Conservation (phyloP, 23 tunicate genomes). For the Clavelina lepadiformis region DNA sequence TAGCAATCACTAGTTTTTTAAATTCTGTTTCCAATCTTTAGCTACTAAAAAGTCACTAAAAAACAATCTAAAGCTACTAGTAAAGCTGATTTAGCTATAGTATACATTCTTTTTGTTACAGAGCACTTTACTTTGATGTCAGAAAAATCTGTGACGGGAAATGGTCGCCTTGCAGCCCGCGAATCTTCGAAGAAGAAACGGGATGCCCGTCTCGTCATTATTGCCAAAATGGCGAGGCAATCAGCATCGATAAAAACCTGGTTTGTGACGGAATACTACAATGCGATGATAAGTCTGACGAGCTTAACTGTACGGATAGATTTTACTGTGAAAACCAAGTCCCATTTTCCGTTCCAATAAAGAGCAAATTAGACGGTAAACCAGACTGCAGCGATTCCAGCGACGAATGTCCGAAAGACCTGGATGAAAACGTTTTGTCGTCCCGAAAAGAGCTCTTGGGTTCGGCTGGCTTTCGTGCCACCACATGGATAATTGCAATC, state of each 20-base stretch:
- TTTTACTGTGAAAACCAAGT: conserved; percentile 52
- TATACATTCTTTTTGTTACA: not conserved
- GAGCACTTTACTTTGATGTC: conserved; percentile 16
- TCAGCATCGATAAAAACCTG: conserved; percentile 52
- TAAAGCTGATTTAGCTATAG: too few species aligned
- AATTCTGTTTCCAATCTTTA: too few species aligned
- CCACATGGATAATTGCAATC: conserved; percentile 41
- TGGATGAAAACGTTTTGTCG: conserved; percentile 49
- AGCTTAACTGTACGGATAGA: conserved; percentile 28
- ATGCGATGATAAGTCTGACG: conserved; percentile 53
- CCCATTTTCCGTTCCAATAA: conserved; percentile 51
- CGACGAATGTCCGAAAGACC: conserved; percentile 74
- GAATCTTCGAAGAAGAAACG: conserved; percentile 45
- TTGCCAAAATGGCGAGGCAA: conserved; percentile 31
- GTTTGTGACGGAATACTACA: conserved; percentile 55
- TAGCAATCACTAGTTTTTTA: too few species aligned
- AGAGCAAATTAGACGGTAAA: conserved; percentile 43
- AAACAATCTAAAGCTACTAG: too few species aligned
- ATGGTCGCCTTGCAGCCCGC: conserved; percentile 48
- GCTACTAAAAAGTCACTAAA: too few species aligned
- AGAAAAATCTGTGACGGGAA: conserved; percentile 36
- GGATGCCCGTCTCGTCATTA: conserved; percentile 62
- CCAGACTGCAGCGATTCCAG: conserved; percentile 57
- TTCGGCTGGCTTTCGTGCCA: conserved; percentile 21
- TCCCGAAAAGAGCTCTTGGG: conserved; percentile 43